phyloP scores from a whole-genome alignment of 2,113 vertebrate species.

The Scolopax mira region DNA sequence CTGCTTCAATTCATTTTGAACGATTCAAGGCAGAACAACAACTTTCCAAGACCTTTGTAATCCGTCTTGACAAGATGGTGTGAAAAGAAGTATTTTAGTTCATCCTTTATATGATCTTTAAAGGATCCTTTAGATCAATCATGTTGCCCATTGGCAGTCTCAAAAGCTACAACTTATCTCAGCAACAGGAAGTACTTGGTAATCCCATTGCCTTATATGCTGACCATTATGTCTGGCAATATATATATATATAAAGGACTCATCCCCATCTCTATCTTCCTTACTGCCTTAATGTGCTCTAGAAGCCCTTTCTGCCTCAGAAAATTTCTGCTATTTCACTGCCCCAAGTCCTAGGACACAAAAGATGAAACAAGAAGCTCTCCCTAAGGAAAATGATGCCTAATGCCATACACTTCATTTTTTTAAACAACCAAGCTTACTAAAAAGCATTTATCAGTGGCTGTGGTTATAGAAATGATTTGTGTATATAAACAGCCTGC shows the following conservation, averaged over 20 bases:
- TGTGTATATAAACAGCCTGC: not conserved
- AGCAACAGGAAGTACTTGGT: not conserved
- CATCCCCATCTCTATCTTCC: not conserved
- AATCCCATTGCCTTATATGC: not conserved
- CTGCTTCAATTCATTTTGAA: not conserved
- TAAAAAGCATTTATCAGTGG: not conserved
- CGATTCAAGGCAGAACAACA: accelerated
- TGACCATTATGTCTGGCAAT: not conserved
- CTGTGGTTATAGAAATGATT: not conserved
- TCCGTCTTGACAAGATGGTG: accelerated
- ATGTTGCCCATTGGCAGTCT: not conserved
- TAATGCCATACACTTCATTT: not conserved
- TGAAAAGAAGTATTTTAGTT: not conserved
- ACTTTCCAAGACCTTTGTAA: not conserved
- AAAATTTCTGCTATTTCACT: not conserved
- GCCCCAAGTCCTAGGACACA: not conserved
- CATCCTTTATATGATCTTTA: not conserved
- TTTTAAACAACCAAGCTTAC: not conserved
- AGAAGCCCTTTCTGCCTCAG: not conserved
- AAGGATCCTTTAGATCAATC: not conserved
- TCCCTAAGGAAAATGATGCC: not conserved
- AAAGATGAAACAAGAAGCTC: not conserved
- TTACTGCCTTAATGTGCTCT: not conserved
- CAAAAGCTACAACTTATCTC: not conserved
- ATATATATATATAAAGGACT: not conserved